Evolutionary conservation across 2,797 vertebrate genomes (phyloP), one percentile per base, ranked within the genome.

Genomic region (Galaxias olidus): DNA sequence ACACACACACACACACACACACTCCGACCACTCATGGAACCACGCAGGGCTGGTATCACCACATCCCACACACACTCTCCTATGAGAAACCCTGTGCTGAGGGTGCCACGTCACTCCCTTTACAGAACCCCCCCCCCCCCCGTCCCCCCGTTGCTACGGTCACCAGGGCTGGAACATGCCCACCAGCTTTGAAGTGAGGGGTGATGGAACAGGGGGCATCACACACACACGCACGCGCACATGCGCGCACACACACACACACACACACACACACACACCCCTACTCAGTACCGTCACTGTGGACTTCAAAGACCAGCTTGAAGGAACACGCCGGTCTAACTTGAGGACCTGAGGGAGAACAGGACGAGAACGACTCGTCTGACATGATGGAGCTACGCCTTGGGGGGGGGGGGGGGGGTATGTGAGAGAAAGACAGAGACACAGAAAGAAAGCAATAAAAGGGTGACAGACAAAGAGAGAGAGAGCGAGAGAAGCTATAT

Each of bases 301-400:
- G 58, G 62, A 76, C 77, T 75, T 83, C 75, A 79, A 82, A 81
- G 73, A 63, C 53, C 41, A 46, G 65, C 56, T 71, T 69, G 65
- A 81, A 68, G 58, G 14, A 67, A 75, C 68, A 76, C 64, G 43
- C 73, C 68, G 44, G 74, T 80, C 84, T 63, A 72, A 71, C 63
- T 72, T 12, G 73, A 86, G 84, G 74, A 87, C 87, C 84, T 73
- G 70, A 82, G 86, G 85, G 84, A 86, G 72, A 68, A 69, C 74
- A 77, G 46, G 41, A 58, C 73, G 75, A 75, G 57, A 12, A 20
- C 77, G 75, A 68, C 66, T 79, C 72, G 71, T 55, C 51, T 76
- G 74, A 75, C 61, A 68, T 75, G 73, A 72, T 65, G 17, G 4
- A 61, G 13, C 56, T 57, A 70, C 51, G 11, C 61, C 48, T 17